Base-by-base conservation (phyloP, 2,113 vertebrate species). In the Guaruba guarouba region DNA sequence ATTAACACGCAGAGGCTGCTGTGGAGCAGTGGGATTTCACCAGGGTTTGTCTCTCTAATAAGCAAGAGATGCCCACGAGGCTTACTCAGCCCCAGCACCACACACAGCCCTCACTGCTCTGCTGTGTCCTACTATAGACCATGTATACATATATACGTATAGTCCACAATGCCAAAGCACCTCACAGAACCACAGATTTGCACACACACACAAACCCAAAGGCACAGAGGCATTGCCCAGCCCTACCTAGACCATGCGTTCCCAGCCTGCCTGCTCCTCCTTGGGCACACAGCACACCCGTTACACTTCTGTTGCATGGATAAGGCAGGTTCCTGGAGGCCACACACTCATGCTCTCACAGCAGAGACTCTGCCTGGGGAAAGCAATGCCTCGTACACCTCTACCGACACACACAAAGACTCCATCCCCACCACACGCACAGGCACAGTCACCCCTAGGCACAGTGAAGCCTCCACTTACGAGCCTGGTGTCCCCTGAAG, bases 281-380 rank as follows among this genome's bases (percentile, higher is more conserved):
- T 1, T 0, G 43, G 9, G 8, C 79, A 76, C 68, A 23, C 55
- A 23, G 59, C 2, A 25, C 4, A 1, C 16, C 54, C 59, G 28
- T 54, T 48, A 18, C 8, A 24, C 4, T 37, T 2, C 0, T 59
- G 48, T 5, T 6, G 4, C 29, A 44, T 0, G 1, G 29, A 22
- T 18, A 27, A 68, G 43, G 37, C 64, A 67, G 41, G 52, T 28
- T 63, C 35, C 61, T 22, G 66, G 52, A 66, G 52, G 25, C 33
- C 24, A 44, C 28, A 15, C 2, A 2, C 48, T 46, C 1, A 0
- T 19, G 55, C n/a, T 54, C 11, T 15, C 49, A 25, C 0, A 0
- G 52, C 48, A 4, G 0, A 39, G 29, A 54, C 37, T 74, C 33
- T 41, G 33, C 66, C 1, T 13, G 33, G 24, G 18, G 10, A 63